Evolutionary conservation across 2,797 vertebrate species (phyloP), one percentile per base, ranked within the genome.

Genomic region (Schizopygopsis malacanthus): DNA sequence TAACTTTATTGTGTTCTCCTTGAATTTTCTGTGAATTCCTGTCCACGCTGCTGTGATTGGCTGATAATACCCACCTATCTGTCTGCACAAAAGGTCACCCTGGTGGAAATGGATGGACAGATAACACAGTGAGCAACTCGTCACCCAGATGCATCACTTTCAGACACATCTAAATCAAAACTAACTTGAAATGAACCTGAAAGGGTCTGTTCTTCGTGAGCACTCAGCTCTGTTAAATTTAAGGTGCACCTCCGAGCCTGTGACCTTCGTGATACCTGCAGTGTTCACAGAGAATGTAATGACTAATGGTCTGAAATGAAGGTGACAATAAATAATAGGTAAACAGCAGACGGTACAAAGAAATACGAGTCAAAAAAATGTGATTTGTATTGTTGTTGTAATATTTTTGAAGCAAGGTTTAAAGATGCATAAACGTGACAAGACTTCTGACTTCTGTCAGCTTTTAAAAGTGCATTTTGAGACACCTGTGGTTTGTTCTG

Each of bases 141-240:
- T 47, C 43, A 41, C 22, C 37, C 20, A n/a, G 33, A 13, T 39
- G 3, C 54, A 59, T 59, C 37, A 56, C 37, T 59, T 61, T 79
- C 37, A 61, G 76, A 25, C 37, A 79, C 37, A 16, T 56, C 52
- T 78, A 22, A 59, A 56, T 41, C 20, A n/a, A 39, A 59, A 78
- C 6, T 8, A 78, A 41, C 20, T 59, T 18, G 4, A 52, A 9
- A 25, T 75, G 13, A 77, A 56, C 16, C 33, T 77, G 52, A 78
- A 39, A 41, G 33, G 33, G 22, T 56, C 52, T 78, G 59, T 22
- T 67, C 78, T 80, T 80, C 2, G 2, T 12, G n/a, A 79, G 59
- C 41, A 20, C 59, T 79, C 78, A 50, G 22, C 5, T 80, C 61
- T 15, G 61, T 80, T 47, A 45, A 67, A 50, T 67, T 80, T 37